Evolutionary conservation across 2,797 vertebrate species (phyloP).

Genomic region (Sternarchorhynchus goeldii): DNA sequence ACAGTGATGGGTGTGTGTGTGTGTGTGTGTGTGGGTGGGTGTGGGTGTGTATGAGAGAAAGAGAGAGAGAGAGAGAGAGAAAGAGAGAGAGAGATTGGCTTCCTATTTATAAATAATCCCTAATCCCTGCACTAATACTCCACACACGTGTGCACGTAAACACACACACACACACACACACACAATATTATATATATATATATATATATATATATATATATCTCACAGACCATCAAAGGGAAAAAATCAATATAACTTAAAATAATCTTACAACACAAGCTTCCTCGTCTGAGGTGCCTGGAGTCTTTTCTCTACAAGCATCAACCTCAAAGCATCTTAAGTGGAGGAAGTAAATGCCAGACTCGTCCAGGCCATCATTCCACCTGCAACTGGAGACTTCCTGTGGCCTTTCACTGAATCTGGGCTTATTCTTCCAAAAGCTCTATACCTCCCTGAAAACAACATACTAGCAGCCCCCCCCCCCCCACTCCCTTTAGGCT

Average conservation of each 20-base stretch:
- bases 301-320: conserved; percentile 35
- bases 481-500: neutral
- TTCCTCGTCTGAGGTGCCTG: conserved; percentile 21
- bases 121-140: conserved; percentile 10
- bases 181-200: conserved; percentile 5
- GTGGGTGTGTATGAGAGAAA: too few relatives aligned
- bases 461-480: conserved; percentile 10
- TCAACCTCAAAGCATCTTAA: conserved; percentile 42
- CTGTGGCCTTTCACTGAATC: conserved; percentile 64
- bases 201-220: neutral
- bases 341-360: conserved; percentile 31
- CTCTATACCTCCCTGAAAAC: conserved; percentile 19
- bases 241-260: neutral
- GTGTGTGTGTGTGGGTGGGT: neutral
- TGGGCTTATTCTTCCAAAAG: conserved; percentile 49
- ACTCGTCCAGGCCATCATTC: conserved; percentile 33
- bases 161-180: conserved; percentile 46
- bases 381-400: conserved; percentile 66
- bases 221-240: neutral
- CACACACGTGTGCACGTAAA: conserved; percentile 18
- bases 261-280: conserved; percentile 30
- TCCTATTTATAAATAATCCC: conserved; percentile 31
- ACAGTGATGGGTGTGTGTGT: conserved; percentile 14
- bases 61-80: neutral
- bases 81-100: conserved; percentile 9